Conservation (phyloP, 2,113 vertebrate species). For the Hylia prasina region DNA sequence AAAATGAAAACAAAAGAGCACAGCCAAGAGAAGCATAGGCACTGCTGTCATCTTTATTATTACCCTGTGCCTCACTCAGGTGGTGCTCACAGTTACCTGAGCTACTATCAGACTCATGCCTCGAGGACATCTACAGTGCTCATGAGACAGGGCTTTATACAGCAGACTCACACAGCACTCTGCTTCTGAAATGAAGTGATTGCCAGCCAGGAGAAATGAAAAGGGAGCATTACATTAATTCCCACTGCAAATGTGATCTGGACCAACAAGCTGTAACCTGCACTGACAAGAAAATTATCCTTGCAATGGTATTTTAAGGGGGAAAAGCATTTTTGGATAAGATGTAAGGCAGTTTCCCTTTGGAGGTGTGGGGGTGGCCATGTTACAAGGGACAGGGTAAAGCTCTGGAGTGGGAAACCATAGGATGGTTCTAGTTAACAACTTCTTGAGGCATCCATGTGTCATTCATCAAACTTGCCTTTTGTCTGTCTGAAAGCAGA, state of each 20-base stretch:
- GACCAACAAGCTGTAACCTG: slow-evolving; percentile 30
- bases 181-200: slow-evolving; percentile 32
- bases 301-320: background rate
- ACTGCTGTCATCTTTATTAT: slow-evolving; percentile 4
- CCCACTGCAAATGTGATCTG: slow-evolving; percentile 5
- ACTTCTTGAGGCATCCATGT: background rate
- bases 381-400: background rate
- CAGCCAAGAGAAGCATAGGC: background rate
- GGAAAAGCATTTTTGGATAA: background rate
- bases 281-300: slow-evolving; percentile 10
- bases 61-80: background rate
- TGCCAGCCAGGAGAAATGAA: slow-evolving; percentile 30
- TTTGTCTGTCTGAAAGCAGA: slow-evolving; percentile 37
- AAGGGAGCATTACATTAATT: slow-evolving; percentile 43
- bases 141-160: slow-evolving; percentile 28
- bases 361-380: background rate
- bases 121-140: slow-evolving; percentile 30
- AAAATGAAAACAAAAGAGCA: background rate
- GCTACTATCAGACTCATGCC: slow-evolving; percentile 14
- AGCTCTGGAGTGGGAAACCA: background rate
- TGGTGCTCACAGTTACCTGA: slow-evolving; percentile 14
- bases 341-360: background rate
- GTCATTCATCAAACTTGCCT: slow-evolving; percentile 14
- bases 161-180: slow-evolving; percentile 11
- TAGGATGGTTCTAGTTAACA: background rate